Evolutionary conservation across 2,113 vertebrate genomes (phyloP).

Genomic region (Sapajus apella): DNA sequence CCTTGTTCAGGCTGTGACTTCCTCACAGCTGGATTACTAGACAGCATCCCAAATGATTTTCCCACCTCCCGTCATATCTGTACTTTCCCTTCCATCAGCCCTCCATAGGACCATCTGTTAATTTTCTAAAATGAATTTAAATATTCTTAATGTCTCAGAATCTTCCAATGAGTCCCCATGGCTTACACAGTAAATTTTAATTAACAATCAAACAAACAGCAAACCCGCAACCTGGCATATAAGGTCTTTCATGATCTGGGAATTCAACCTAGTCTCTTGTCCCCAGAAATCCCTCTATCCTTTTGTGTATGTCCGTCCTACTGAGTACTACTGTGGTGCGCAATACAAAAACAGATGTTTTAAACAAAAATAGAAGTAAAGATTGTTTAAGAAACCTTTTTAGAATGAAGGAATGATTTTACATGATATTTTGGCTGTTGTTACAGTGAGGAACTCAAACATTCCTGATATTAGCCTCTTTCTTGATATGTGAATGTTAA

Average conservation of each 20-base stretch:
- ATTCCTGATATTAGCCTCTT: background rate
- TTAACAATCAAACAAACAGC: background rate
- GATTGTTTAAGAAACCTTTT: background rate
- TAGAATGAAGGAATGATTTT: conserved; percentile 16
- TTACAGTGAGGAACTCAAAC: background rate
- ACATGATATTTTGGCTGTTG: background rate
- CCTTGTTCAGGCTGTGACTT: background rate
- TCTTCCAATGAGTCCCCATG: background rate
- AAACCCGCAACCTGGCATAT: background rate
- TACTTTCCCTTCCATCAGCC: background rate
- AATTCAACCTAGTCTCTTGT: background rate
- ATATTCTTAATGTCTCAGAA: background rate
- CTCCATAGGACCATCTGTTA: background rate
- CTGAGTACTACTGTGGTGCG: background rate
- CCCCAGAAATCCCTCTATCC: background rate
- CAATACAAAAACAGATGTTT: background rate
- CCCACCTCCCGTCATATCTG: background rate
- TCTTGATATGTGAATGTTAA: background rate
- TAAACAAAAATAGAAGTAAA: background rate
- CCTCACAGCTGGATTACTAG: background rate
- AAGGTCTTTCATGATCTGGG: background rate
- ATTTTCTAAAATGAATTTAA: background rate
- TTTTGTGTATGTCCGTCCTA: background rate
- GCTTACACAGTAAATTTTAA: background rate
- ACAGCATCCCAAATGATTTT: background rate